phyloP scores from a whole-genome alignment of 2,888 invertebrate genomes.

The Scaptomyza flava region DNA sequence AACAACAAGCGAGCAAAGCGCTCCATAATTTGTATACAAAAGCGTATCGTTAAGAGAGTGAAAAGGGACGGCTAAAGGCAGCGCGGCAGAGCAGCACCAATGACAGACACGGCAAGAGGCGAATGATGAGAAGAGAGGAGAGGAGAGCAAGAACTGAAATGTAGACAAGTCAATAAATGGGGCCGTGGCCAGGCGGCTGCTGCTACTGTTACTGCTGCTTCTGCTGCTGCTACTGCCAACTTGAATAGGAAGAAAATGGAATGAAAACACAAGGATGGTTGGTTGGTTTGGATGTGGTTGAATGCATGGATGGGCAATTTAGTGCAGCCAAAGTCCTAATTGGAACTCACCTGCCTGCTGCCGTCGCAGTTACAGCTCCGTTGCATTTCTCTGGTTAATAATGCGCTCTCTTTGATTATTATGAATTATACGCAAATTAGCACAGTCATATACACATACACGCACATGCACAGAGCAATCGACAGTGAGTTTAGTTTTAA shows the following conservation, averaged over 20 bases:
- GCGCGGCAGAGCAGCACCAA: constrained; percentile 36
- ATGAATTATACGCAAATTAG: constrained; percentile 23
- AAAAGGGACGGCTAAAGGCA: constrained; percentile 24
- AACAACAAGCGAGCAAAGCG: constrained; percentile 56
- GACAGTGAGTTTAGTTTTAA: constrained; percentile 15
- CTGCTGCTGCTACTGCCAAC: constrained; percentile 14
- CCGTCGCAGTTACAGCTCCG: constrained; percentile 45
- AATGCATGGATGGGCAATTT: constrained; percentile 35
- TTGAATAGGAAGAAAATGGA: constrained; percentile 23
- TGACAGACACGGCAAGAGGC: constrained; percentile 55
- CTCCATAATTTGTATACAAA: constrained; percentile 77
- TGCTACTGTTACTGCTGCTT: constrained; percentile 20
- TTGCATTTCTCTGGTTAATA: constrained; percentile 41
- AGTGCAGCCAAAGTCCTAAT: constrained; percentile 39
- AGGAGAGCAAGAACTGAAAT: constrained; percentile 36
- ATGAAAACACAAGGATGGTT: constrained; percentile 14
- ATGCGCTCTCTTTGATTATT: constrained; percentile 29
- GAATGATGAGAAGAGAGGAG: constrained; percentile 4
- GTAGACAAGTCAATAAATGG: constrained; percentile 76
- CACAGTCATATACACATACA: constrained; percentile 28
- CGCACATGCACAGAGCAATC: constrained; percentile 1
- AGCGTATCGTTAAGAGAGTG: constrained; percentile 37
- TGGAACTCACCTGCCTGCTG: constrained; percentile 62
- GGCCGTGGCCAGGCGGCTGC: constrained; percentile 62
- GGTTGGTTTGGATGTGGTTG: constrained; percentile 14